Conservation (phyloP, 2,888 invertebrate genomes). For the Odontomyia ornata region DNA sequence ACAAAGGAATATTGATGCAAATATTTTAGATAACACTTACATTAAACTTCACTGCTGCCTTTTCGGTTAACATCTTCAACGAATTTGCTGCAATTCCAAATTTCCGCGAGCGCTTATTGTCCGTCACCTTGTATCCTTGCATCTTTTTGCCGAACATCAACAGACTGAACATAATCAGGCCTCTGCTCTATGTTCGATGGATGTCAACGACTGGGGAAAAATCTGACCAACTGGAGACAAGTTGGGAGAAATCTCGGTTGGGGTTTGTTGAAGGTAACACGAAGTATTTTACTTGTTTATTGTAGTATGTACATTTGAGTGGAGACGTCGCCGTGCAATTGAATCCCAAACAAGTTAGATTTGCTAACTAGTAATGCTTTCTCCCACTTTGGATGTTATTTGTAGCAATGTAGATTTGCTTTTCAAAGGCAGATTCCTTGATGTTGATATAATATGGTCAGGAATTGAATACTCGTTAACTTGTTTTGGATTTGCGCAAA, state of each 20-base stretch:
- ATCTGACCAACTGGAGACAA: not conserved
- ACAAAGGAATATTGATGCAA: not conserved
- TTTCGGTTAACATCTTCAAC: conserved; percentile 58
- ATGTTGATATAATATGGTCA: too few species aligned
- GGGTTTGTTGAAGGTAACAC: too few species aligned
- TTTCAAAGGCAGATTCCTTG: too few species aligned
- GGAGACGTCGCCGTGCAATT: too few species aligned
- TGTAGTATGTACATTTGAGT: too few species aligned
- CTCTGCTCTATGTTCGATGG: too few species aligned
- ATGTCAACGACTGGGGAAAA: not conserved
- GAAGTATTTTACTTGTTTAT: too few species aligned
- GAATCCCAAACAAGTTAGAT: too few species aligned
- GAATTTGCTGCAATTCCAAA: conserved; percentile 63
- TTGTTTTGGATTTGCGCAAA: not conserved
- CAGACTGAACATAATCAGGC: conserved; percentile 15
- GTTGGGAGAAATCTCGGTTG: not conserved
- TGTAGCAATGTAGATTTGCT: too few species aligned
- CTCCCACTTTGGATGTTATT: too few species aligned
- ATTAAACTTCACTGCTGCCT: conserved; percentile 61
- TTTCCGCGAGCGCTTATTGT: conserved; percentile 60
- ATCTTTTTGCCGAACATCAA: conserved; percentile 48
- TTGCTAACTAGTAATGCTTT: too few species aligned
- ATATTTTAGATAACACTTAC: conserved; percentile 55
- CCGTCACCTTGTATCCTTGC: conserved; percentile 63
- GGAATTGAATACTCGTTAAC: too few species aligned